phyloP scores from a whole-genome alignment of 2,113 vertebrate genomes.

The Podiceps cristatus region DNA sequence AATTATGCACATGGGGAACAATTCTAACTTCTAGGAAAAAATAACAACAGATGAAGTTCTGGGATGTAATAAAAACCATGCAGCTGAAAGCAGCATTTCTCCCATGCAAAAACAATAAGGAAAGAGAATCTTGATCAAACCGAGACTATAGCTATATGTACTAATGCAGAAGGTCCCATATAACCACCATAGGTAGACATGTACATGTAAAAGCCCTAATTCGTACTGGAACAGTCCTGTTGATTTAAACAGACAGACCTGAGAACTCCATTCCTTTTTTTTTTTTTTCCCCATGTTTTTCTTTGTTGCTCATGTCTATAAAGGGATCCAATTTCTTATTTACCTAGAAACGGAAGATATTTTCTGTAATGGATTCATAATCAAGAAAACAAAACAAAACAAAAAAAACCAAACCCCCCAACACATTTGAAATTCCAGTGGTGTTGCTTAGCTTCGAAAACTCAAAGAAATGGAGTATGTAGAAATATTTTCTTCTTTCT shows the following conservation, averaged over 20 bases:
- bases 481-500: accelerated
- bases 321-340: neutral
- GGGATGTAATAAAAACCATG: neutral
- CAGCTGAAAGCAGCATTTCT: conserved; percentile 26
- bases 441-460: neutral
- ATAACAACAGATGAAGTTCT: neutral
- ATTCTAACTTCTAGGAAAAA: neutral
- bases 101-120: neutral
- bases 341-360: neutral
- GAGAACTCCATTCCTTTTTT: neutral
- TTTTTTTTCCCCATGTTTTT: neutral
- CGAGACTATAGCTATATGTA: neutral
- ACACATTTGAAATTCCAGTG: neutral
- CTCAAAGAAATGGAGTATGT: neutral
- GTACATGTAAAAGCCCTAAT: neutral
- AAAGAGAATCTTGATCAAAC: neutral
- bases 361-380: neutral
- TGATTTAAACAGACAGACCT: neutral
- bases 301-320: neutral
- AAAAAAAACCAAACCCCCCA: neutral
- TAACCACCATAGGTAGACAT: neutral
- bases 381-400: neutral
- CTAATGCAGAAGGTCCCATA: neutral
- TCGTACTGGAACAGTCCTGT: neutral
- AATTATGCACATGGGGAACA: neutral